Base-by-base conservation (phyloP, 1,140 invertebrate genomes). In the Bombus polaris region DNA sequence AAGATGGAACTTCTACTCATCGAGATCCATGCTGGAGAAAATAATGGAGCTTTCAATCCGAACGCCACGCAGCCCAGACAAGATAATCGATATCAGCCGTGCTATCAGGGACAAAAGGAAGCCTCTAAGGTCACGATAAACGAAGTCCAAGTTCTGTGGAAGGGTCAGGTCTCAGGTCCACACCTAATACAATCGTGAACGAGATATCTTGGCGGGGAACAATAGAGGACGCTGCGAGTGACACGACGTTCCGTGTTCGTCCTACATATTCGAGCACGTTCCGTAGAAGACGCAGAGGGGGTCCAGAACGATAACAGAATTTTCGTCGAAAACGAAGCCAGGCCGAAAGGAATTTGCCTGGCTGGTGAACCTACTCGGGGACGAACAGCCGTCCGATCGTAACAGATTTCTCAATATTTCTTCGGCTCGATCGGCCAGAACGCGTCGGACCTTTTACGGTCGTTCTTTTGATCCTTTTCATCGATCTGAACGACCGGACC, bases 321-420 rank as follows among this genome's bases (percentile, higher is more conserved):
- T 93, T 92, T 91, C 87, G 89, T 93, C 92, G 87, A 72, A 88
- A 91, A 83, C 88, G 73, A 89, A 91, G 66, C 86, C 82, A n/a
- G 74, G 76, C 74, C 81, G 57, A 73, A 66, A 82, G 72, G 87
- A 75, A 87, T 88, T 88, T 53, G 76, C 83, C 39, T 85, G 44
- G 73, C 28, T 66, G 22, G 47, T 44, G 68, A 83, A 76, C 65
- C 57, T 72, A 59, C 66, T 66, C 72, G 59, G 66, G 57, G 37
- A 87, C 66, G 81, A 65, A 39, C 53, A 35, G 22, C 76, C 44
- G 76, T 62, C 73, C 78, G 85, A 85, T 86, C 86, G 66, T 72
- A 75, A 90, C 72, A 80, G 84, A 87, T 75, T 86, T 87, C 74
- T 73, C 76, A 75, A 87, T 83, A 76, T 88, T 87, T 89, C 84